Percentiles rank a stretch among this genome's conserved stretches.
These are phyloP conservation scores for Copidosoma aretas DNA, from an alignment of 2,888 invertebrate species.

Conservation along the genomic window DNA sequence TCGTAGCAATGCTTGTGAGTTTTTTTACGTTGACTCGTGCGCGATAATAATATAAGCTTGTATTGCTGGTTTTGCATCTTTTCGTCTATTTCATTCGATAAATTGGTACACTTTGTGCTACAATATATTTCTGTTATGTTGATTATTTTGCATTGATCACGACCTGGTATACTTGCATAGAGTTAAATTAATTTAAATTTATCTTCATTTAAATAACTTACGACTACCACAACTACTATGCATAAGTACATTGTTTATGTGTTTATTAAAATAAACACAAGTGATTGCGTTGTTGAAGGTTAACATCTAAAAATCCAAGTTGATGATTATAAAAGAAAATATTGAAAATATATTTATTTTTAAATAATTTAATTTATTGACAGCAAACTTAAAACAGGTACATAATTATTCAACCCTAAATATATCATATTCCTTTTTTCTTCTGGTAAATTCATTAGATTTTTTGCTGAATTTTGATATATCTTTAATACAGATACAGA, in stretches of 20 bases:
- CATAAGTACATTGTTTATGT: not conserved
- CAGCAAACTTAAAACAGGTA: conserved; percentile 36
- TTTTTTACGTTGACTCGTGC: no score
- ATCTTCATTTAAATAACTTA: not conserved
- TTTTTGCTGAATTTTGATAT: conserved; percentile 12
- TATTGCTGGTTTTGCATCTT: no score
- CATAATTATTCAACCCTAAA: conserved; percentile 17
- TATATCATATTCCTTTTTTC: not conserved
- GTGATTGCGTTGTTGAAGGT: not conserved
- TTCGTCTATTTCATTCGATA: no score
- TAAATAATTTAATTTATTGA: conserved; percentile 33
- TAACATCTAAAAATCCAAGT: no score
- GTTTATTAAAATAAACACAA: not conserved
- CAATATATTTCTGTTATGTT: no score
- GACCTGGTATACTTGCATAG: no score
- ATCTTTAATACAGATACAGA: conserved; percentile 77
- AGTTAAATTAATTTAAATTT: not conserved
- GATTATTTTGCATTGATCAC: no score
- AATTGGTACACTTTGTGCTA: no score
- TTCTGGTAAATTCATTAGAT: conserved; percentile 3
- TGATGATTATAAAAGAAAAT: not conserved
- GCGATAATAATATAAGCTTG: no score
- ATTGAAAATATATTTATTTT: conserved; percentile 1
- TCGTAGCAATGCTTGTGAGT: no score
- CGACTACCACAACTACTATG: no score